Evolutionary conservation across 2,113 vertebrate species (phyloP).

Genomic region (Anguilla rostrata): DNA sequence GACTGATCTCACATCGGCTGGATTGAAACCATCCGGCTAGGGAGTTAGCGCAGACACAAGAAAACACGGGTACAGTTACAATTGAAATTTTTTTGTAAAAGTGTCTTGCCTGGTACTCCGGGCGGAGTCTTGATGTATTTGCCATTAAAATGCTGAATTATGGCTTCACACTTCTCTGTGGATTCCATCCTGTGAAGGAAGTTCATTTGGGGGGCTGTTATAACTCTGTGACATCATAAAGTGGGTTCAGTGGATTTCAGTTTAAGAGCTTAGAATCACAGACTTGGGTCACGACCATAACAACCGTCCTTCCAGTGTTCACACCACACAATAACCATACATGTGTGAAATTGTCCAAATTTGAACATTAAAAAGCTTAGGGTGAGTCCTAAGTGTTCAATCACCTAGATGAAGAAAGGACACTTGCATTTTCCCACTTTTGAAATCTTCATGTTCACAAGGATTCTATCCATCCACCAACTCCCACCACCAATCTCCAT

Average conservation of each 20-base stretch:
- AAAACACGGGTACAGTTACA: background rate
- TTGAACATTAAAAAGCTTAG: too few relatives aligned
- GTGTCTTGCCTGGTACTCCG: slow-evolving; percentile 65
- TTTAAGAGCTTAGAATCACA: too few relatives aligned
- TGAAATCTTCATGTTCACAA: too few relatives aligned
- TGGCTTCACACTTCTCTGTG: slow-evolving; percentile 72
- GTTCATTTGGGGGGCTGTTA: background rate
- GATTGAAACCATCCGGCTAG: background rate
- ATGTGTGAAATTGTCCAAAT: background rate
- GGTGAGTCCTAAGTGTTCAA: too few relatives aligned
- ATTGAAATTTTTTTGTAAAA: background rate
- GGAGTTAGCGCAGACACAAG: background rate
- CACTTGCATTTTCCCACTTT: too few relatives aligned
- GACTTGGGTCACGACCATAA: too few relatives aligned
- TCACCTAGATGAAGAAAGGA: too few relatives aligned
- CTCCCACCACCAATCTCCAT: background rate
- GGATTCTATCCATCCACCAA: background rate
- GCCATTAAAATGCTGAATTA: slow-evolving; percentile 72
- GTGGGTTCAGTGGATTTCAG: background rate
- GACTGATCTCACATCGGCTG: background rate
- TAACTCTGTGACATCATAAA: background rate
- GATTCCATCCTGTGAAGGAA: slow-evolving; percentile 65
- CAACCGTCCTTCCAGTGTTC: too few relatives aligned
- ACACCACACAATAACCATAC: background rate
- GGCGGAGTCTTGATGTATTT: slow-evolving; percentile 72